phyloP scores from a whole-genome alignment of 1,140 invertebrate species.

The Cydia fagiglandana region DNA sequence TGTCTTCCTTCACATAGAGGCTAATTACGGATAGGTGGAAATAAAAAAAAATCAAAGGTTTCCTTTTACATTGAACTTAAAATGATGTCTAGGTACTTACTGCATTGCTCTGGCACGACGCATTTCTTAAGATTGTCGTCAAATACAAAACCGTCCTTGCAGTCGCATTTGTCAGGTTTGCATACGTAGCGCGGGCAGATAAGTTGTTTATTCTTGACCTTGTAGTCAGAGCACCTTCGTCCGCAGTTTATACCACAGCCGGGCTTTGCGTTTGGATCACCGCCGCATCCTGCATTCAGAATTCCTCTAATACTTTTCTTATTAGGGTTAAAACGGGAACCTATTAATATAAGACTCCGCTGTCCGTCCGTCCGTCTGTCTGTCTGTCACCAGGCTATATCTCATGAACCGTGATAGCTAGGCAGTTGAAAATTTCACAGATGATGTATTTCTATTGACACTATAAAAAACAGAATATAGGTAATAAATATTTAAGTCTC shows the following conservation, averaged over 20 bases:
- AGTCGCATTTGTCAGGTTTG: conserved; percentile 42
- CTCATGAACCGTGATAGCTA: too few species aligned
- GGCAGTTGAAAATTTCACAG: too few species aligned
- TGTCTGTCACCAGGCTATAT: too few species aligned
- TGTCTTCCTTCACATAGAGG: too few species aligned
- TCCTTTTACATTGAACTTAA: background rate
- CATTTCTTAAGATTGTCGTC: conserved; percentile 42
- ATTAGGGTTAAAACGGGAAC: too few species aligned
- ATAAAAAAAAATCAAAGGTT: too few species aligned
- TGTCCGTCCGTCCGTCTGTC: too few species aligned
- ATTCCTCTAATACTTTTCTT: background rate
- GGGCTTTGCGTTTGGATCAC: conserved; percentile 42
- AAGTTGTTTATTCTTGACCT: conserved; percentile 26
- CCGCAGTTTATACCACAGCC: conserved; percentile 47
- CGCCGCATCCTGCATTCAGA: conserved; percentile 39
- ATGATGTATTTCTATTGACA: too few species aligned
- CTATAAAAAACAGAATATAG: too few species aligned
- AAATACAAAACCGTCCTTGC: conserved; percentile 41
- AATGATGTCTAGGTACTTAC: conserved; percentile 9
- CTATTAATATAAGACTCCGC: too few species aligned
- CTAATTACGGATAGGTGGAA: too few species aligned
- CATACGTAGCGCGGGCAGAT: conserved; percentile 36
- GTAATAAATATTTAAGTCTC: too few species aligned
- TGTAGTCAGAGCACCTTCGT: conserved; percentile 40
- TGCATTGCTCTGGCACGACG: conserved; percentile 43